Percentiles rank a stretch among this genome's conserved stretches.
Evolutionary conservation across 30 jellyfish, hydroid and myxozoan genomes (phyloP).

Genomic region (Clytia hemisphaerica): DNA sequence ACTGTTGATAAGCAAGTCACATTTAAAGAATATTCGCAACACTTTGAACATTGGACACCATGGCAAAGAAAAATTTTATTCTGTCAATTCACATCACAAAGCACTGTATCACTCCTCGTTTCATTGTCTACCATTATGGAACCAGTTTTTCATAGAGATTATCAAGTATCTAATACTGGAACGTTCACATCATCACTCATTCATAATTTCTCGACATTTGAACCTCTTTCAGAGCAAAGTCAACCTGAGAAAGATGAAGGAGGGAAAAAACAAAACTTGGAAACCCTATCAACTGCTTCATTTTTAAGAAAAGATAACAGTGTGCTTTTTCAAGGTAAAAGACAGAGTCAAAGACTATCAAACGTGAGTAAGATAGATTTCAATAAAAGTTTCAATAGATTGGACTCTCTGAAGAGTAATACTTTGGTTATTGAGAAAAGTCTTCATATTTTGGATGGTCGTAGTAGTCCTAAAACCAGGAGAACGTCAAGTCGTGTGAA

Average conservation of each 20-base stretch:
- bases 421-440: too few relatives aligned
- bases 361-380: too few relatives aligned
- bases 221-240: neutral
- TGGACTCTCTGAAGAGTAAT: too few relatives aligned
- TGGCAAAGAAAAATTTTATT: slow-evolving; percentile 61
- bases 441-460: too few relatives aligned
- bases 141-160: slow-evolving; percentile 57
- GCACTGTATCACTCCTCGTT: slow-evolving; percentile 43
- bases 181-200: neutral
- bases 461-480: too few relatives aligned
- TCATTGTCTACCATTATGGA: slow-evolving; percentile 57
- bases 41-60: slow-evolving; percentile 33
- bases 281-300: neutral
- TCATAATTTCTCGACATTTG: neutral
- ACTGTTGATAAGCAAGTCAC: slow-evolving; percentile 37
- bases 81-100: slow-evolving; percentile 43
- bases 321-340: neutral
- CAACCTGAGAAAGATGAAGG: neutral
- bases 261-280: neutral
- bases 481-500: too few relatives aligned
- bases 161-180: neutral
- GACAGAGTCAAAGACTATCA: too few relatives aligned
- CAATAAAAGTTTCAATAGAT: too few relatives aligned
- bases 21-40: slow-evolving; percentile 19
- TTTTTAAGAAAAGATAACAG: neutral